phyloP scores from a whole-genome alignment of 2,888 invertebrate genomes.

The Heteromurus nitidus region DNA sequence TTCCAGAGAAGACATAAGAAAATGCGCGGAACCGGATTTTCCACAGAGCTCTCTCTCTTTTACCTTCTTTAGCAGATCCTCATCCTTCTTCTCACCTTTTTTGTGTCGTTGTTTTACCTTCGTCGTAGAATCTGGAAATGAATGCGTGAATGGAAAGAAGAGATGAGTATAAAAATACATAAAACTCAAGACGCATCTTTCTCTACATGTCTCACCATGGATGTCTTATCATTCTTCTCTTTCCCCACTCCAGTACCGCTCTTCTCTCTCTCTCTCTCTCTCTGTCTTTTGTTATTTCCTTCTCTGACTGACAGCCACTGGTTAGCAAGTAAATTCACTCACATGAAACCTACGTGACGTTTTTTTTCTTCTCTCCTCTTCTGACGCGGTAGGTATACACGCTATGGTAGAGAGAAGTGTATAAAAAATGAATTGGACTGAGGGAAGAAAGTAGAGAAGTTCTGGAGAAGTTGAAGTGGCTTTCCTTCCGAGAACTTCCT shows the following conservation, averaged over 20 bases:
- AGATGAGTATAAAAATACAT: neutral
- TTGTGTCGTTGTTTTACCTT: neutral
- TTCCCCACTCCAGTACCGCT: neutral
- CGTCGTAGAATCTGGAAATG: neutral
- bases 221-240: slow-evolving; percentile 12
- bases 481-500: too few species aligned
- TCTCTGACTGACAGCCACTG: slow-evolving; percentile 2
- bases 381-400: too few species aligned
- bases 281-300: neutral
- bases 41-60: slow-evolving; percentile 1
- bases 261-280: neutral
- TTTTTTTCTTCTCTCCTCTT: too few species aligned
- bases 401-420: too few species aligned
- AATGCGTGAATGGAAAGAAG: slow-evolving; percentile 4
- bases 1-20: neutral
- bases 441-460: neutral
- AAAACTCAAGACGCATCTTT: neutral
- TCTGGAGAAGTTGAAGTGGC: neutral
- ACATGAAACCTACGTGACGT: too few species aligned
- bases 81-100: slow-evolving; percentile 13
- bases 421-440: too few species aligned
- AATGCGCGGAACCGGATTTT: slow-evolving; percentile 17
- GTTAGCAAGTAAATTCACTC: neutral
- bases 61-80: neutral
- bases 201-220: neutral